Evolutionary conservation across 1,140 invertebrate genomes (phyloP).

Genomic region (Drosophila insularis): DNA sequence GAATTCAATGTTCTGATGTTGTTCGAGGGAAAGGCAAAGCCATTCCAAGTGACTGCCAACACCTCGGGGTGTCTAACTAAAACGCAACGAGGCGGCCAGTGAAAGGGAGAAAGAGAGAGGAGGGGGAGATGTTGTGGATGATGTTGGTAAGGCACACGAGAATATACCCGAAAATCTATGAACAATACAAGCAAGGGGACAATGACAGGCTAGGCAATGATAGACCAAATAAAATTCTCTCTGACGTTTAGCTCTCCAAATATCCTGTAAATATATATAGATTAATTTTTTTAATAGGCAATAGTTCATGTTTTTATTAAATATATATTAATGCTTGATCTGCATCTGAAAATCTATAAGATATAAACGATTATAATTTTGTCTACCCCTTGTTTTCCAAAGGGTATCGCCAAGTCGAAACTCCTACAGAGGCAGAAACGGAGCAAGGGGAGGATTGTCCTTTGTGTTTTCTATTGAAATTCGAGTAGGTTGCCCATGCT

Average conservation of each 20-base stretch:
- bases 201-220: not conserved
- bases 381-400: too few relatives aligned
- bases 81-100: constrained; percentile 57
- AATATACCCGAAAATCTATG: not conserved
- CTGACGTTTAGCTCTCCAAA: too few relatives aligned
- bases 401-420: too few relatives aligned
- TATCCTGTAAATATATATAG: too few relatives aligned
- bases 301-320: too few relatives aligned
- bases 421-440: too few relatives aligned
- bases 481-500: constrained; percentile 54
- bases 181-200: not conserved
- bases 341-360: too few relatives aligned
- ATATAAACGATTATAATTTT: too few relatives aligned
- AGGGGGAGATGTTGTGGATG: not conserved
- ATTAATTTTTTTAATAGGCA: too few relatives aligned
- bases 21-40: constrained; percentile 3
- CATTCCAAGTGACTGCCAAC: constrained; percentile 70
- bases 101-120: not conserved
- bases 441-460: not conserved
- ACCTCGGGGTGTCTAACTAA: constrained; percentile 78
- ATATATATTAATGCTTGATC: too few relatives aligned
- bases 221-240: too few relatives aligned
- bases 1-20: constrained; percentile 37
- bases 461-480: constrained; percentile 64
- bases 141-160: not conserved